Conservation (phyloP, 2,888 invertebrate genomes). For the Andrena hattorfiana region DNA sequence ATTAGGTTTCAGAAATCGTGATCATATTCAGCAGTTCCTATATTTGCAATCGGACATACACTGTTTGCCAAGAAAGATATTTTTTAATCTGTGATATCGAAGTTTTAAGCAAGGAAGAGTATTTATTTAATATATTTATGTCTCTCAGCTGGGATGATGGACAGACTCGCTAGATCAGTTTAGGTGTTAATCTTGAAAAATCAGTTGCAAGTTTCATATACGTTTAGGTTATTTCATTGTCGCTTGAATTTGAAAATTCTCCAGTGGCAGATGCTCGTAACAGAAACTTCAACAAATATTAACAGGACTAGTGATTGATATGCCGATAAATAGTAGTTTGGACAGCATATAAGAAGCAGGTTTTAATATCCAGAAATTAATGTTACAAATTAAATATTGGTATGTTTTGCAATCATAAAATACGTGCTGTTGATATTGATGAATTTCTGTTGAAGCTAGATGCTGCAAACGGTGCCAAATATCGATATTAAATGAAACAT, state of each 20-base stretch:
- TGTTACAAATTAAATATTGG: not conserved
- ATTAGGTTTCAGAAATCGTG: not conserved
- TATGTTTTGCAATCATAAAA: not conserved
- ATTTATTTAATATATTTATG: conserved; percentile 39
- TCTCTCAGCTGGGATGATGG: conserved; percentile 11
- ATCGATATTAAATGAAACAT: not conserved
- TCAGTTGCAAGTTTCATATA: not conserved
- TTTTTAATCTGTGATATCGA: conserved; percentile 53
- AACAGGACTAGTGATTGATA: conserved; percentile 12
- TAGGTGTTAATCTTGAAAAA: conserved; percentile 19
- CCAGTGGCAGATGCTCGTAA: conserved; percentile 13
- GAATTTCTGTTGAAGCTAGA: not conserved
- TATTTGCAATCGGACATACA: not conserved
- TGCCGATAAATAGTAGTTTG: conserved; percentile 5
- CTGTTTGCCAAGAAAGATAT: not conserved
- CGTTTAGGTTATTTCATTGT: conserved; percentile 1
- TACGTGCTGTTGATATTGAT: not conserved
- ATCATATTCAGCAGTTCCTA: conserved; percentile 30
- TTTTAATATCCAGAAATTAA: not conserved
- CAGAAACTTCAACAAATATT: conserved; percentile 21
- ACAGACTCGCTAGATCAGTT: conserved; percentile 41
- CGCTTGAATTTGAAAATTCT: too few relatives aligned
- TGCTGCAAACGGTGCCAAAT: conserved; percentile 28
- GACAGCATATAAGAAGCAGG: conserved; percentile 2
- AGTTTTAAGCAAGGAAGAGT: conserved; percentile 14